phyloP scores from a whole-genome alignment of 2,888 invertebrate genomes.

The Scaptomyza caliginosa region DNA sequence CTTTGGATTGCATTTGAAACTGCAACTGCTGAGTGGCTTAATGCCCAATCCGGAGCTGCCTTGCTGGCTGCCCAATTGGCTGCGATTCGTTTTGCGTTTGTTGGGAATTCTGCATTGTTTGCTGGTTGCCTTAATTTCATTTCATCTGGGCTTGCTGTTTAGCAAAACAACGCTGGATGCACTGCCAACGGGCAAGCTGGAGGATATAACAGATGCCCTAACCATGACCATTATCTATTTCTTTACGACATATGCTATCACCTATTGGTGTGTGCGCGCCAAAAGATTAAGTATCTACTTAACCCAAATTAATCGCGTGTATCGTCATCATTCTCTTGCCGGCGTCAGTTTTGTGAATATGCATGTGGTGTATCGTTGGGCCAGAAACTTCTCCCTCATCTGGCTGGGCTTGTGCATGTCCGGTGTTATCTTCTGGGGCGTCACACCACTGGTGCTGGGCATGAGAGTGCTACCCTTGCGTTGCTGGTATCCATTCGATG shows the following conservation, averaged over 20 bases:
- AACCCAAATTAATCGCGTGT: slow-evolving; percentile 58
- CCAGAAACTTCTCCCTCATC: slow-evolving; percentile 48
- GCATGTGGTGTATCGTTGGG: slow-evolving; percentile 46
- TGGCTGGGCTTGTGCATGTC: slow-evolving; percentile 72
- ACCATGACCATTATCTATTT: slow-evolving; percentile 78
- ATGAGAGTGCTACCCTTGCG: slow-evolving; percentile 71
- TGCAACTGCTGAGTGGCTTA: slow-evolving; percentile 62
- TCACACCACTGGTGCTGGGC: slow-evolving; percentile 72
- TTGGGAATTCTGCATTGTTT: slow-evolving; percentile 30
- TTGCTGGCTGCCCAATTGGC: slow-evolving; percentile 33
- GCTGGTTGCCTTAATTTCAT: slow-evolving; percentile 46
- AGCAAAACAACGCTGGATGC: slow-evolving; percentile 67
- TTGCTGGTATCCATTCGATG: slow-evolving; percentile 83
- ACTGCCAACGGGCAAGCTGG: slow-evolving; percentile 65
- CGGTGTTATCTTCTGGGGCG: slow-evolving; percentile 73
- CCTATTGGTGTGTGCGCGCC: slow-evolving; percentile 72
- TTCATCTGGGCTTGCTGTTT: slow-evolving; percentile 72
- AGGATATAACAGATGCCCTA: slow-evolving; percentile 77
- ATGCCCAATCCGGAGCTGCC: slow-evolving; percentile 52
- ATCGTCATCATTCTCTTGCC: slow-evolving; percentile 80
- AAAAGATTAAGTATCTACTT: slow-evolving; percentile 51
- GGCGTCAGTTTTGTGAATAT: slow-evolving; percentile 78
- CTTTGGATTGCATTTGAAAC: slow-evolving; percentile 57
- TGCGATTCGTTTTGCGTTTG: slow-evolving; percentile 11
- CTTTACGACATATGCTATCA: slow-evolving; percentile 68